These are phyloP conservation scores for Probaryconus sp. DNA, from an alignment of 1,140 invertebrate species.

Conservation along the genomic window DNA sequence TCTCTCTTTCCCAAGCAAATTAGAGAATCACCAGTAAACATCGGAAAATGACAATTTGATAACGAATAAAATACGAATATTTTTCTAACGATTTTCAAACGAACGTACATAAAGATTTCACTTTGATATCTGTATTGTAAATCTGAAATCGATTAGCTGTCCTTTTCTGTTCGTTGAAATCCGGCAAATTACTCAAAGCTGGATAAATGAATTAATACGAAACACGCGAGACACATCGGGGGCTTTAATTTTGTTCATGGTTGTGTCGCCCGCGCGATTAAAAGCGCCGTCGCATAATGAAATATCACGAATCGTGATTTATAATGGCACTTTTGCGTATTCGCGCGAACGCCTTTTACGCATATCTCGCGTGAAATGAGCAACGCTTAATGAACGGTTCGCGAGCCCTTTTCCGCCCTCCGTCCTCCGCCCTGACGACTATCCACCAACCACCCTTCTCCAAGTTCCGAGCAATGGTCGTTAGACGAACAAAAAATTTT, in stretches of 20 bases:
- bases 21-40: too few relatives aligned
- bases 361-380: conserved; percentile 30
- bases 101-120: too few relatives aligned
- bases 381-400: conserved; percentile 32
- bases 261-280: conserved; percentile 30
- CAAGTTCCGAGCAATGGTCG: too few relatives aligned
- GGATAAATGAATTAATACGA: conserved; percentile 49
- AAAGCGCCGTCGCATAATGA: conserved; percentile 48
- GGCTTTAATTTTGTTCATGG: conserved; percentile 40
- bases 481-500: too few relatives aligned
- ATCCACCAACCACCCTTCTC: too few relatives aligned
- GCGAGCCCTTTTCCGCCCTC: too few relatives aligned
- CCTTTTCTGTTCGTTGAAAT: conserved; percentile 25
- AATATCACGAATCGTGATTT: conserved; percentile 46
- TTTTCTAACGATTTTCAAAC: too few relatives aligned
- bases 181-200: conserved; percentile 41
- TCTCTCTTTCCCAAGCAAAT: too few relatives aligned
- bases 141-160: conserved; percentile 13
- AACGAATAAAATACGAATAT: too few relatives aligned
- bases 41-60: too few relatives aligned
- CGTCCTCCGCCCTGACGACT: too few relatives aligned
- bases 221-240: conserved; percentile 28
- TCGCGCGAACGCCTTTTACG: conserved; percentile 24
- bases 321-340: conserved; percentile 50
- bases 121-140: too few relatives aligned